These are phyloP conservation scores for Colostygia pectinataria DNA, from an alignment of 2,888 invertebrate species.

Conservation along the genomic window DNA sequence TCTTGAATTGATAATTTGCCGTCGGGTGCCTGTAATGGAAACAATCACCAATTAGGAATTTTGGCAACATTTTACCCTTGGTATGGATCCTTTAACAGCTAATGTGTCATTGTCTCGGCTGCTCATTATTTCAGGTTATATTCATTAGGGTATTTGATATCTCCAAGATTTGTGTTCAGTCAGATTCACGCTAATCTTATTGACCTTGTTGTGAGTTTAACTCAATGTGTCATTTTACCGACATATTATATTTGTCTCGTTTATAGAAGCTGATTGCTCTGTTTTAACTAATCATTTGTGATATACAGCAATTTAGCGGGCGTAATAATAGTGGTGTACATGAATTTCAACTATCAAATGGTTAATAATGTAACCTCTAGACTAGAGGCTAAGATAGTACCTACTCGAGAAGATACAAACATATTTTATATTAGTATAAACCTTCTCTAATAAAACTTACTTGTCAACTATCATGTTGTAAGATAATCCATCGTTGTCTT, in stretches of 20 bases:
- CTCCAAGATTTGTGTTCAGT: constrained; percentile 12
- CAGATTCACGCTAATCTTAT: constrained; percentile 7
- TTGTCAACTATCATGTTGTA: too few species aligned
- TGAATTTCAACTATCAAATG: too few species aligned
- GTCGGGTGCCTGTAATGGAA: constrained; percentile 12
- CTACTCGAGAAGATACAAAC: too few species aligned
- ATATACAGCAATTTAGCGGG: too few species aligned
- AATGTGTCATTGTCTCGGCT: constrained; percentile 5
- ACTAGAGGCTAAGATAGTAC: too few species aligned
- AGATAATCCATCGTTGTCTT: background rate
- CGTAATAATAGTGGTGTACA: too few species aligned
- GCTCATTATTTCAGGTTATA: constrained; percentile 1
- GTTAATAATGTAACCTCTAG: too few species aligned
- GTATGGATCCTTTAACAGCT: background rate
- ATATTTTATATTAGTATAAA: too few species aligned
- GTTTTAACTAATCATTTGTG: too few species aligned
- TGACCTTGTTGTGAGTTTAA: constrained; percentile 13
- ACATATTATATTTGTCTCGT: constrained; percentile 3
- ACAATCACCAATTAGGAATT: constrained; percentile 22
- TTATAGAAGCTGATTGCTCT: background rate
- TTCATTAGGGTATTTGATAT: constrained; percentile 7
- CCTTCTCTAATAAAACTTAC: too few species aligned
- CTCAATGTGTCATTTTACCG: background rate
- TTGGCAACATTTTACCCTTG: constrained; percentile 18
- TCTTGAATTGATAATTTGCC: constrained; percentile 36